A percentile compares a stretch with the other conserved stretches of the same genome.
phyloP scores from a whole-genome alignment of 2,888 invertebrate species.

The Ptilodon capucinus region DNA sequence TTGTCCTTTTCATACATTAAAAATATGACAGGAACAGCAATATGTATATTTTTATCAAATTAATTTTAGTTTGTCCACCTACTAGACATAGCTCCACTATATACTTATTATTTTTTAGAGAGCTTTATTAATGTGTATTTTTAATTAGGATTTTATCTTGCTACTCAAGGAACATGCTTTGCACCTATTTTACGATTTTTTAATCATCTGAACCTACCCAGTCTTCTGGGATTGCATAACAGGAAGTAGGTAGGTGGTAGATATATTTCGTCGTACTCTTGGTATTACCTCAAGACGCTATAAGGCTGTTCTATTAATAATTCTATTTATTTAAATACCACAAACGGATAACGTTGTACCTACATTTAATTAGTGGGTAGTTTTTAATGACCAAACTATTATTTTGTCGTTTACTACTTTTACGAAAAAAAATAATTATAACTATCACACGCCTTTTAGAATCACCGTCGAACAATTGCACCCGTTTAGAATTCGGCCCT shows the following conservation, averaged over 20 bases:
- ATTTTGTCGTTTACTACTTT: too few relatives aligned
- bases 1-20: too few relatives aligned
- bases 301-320: too few relatives aligned
- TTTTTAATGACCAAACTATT: too few relatives aligned
- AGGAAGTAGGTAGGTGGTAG: too few relatives aligned
- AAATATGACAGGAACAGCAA: background rate
- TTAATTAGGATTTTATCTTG: slow-evolving; percentile 4
- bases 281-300: too few relatives aligned
- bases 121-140: background rate
- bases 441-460: background rate
- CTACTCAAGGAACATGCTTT: slow-evolving; percentile 24
- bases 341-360: too few relatives aligned
- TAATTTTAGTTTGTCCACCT: background rate
- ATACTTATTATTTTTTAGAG: background rate
- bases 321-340: too few relatives aligned
- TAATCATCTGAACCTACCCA: background rate
- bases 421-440: background rate
- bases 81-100: background rate
- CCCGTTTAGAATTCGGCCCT: slow-evolving; percentile 6
- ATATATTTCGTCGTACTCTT: too few relatives aligned
- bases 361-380: too few relatives aligned
- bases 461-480: background rate
- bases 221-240: background rate
- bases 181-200: background rate
- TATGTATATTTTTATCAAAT: background rate